These are phyloP conservation scores for Athalia circularis DNA, from an alignment of 2,888 invertebrate species.

Conservation along the genomic window DNA sequence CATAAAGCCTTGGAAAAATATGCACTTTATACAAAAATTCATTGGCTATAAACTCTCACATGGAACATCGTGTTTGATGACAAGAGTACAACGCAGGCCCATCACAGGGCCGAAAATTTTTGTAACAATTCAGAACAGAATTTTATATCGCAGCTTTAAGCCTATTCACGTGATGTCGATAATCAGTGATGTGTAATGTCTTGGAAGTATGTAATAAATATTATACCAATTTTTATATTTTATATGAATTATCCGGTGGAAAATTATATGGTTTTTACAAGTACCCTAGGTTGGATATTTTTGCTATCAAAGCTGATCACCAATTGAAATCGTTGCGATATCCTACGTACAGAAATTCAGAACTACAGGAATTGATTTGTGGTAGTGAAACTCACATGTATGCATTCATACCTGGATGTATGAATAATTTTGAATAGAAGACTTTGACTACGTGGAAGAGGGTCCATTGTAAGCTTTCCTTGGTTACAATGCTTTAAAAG, in stretches of 20 bases:
- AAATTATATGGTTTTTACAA: background rate
- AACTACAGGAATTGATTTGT: background rate
- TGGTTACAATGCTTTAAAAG: slow-evolving; percentile 1
- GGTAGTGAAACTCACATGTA: background rate
- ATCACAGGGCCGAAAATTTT: background rate
- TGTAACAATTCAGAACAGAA: background rate
- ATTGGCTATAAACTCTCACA: slow-evolving; percentile 4
- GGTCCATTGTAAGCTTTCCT: background rate
- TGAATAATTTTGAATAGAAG: background rate
- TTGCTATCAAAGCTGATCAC: background rate
- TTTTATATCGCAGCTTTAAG: background rate
- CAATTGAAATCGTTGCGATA: slow-evolving; percentile 5
- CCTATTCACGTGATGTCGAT: background rate
- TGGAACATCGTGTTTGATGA: background rate
- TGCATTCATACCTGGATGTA: background rate
- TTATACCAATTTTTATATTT: background rate
- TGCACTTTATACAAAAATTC: slow-evolving; percentile 1
- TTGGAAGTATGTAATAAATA: background rate
- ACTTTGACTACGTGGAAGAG: background rate
- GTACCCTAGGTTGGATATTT: background rate
- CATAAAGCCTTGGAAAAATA: background rate
- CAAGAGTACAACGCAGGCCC: no score
- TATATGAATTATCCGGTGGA: background rate
- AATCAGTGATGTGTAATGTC: background rate
- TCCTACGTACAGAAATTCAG: background rate